phyloP scores from a whole-genome alignment of 1,140 invertebrate genomes.

The Aphis gossypii region DNA sequence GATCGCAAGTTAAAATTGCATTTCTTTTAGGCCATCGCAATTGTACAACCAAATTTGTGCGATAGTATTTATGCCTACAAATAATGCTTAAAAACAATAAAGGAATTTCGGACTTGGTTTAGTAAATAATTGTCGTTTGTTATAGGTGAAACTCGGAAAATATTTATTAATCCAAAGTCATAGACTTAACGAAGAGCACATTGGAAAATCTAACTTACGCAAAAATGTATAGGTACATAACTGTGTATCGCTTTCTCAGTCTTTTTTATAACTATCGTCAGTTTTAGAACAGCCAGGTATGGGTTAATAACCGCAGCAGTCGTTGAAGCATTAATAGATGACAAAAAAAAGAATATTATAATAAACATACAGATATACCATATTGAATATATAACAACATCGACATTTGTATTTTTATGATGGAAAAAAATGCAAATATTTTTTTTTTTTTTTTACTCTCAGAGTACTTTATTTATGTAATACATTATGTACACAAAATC shows the following conservation, averaged over 20 bases:
- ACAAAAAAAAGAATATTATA: background rate
- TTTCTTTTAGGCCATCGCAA: background rate
- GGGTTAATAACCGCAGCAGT: background rate
- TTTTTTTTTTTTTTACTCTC: background rate
- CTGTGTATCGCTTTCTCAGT: background rate
- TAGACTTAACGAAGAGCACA: background rate
- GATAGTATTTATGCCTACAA: background rate
- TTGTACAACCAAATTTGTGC: background rate
- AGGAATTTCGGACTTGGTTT: background rate
- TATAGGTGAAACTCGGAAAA: background rate
- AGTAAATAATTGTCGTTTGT: background rate
- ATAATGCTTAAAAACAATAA: background rate
- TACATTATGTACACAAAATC: background rate
- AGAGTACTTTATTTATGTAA: background rate
- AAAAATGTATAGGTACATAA: background rate
- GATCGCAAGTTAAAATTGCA: background rate
- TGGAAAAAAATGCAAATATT: background rate
- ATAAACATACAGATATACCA: background rate
- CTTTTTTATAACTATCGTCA: background rate
- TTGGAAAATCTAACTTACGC: background rate
- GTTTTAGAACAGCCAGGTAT: background rate
- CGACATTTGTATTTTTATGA: background rate
- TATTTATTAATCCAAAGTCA: background rate
- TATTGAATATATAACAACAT: background rate
- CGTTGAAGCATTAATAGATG: background rate